Conservation (phyloP, 2,113 vertebrate species). For the Jaculus jaculus region DNA sequence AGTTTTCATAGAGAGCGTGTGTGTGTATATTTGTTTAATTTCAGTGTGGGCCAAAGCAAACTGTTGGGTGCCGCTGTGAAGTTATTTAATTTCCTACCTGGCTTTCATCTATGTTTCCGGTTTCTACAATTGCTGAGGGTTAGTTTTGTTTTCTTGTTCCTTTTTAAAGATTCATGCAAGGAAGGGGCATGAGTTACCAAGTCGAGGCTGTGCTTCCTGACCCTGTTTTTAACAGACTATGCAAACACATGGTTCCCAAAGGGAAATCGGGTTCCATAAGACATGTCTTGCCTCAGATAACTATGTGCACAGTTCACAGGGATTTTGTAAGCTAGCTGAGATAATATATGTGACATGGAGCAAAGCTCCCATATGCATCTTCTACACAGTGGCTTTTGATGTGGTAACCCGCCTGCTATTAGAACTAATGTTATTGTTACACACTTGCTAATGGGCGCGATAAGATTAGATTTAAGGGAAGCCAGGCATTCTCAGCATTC, state of each 20-base stretch:
- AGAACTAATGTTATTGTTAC: slow-evolving; percentile 44
- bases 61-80: slow-evolving; percentile 39
- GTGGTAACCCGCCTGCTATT: neutral
- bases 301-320: neutral
- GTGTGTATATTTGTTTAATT: slow-evolving; percentile 72
- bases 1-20: slow-evolving; percentile 33
- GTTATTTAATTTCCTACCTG: slow-evolving; percentile 77
- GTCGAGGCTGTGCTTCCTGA: slow-evolving; percentile 51
- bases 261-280: slow-evolving; percentile 62
- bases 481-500: slow-evolving; percentile 31
- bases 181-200: slow-evolving; percentile 70
- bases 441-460: slow-evolving; percentile 26
- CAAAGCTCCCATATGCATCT: neutral
- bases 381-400: neutral
- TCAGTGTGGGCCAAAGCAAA: slow-evolving; percentile 67
- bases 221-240: neutral
- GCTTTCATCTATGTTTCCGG: slow-evolving; percentile 67
- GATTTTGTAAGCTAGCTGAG: slow-evolving; percentile 54
- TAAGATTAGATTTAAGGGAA: slow-evolving; percentile 53
- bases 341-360: slow-evolving; percentile 13
- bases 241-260: neutral
- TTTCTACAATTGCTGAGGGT: slow-evolving; percentile 64
- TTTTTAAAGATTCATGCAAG: slow-evolving; percentile 56
- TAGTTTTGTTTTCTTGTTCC: slow-evolving; percentile 54
- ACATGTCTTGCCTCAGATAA: slow-evolving; percentile 44